A percentile compares a stretch with the other conserved stretches of the same genome.
These are phyloP conservation scores for Petrolisthes manimaculis DNA, from an alignment of 2,888 invertebrate species.

Conservation along the genomic window DNA sequence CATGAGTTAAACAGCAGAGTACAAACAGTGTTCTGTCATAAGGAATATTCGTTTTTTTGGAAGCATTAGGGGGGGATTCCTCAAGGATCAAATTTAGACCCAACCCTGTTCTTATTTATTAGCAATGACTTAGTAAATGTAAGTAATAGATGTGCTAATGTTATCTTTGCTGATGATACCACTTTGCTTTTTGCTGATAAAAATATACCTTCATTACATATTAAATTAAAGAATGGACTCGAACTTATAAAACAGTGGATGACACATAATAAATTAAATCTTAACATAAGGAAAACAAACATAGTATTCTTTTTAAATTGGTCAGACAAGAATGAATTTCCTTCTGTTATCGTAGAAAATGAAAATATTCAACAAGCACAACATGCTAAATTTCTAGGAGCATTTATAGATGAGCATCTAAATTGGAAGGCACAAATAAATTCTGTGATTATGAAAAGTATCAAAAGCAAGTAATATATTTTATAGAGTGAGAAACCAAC, in stretches of 20 bases:
- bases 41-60: neutral
- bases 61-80: neutral
- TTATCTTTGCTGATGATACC: constrained; percentile 7
- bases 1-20: neutral
- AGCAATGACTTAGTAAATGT: neutral
- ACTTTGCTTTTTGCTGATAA: neutral
- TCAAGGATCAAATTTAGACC: neutral
- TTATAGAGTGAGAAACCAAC: no score
- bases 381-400: neutral
- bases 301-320: neutral
- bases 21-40: neutral
- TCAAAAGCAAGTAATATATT: neutral
- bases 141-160: neutral
- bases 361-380: neutral
- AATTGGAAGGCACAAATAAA: neutral
- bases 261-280: constrained; percentile 1
- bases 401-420: neutral
- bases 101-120: neutral
- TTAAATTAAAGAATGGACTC: neutral
- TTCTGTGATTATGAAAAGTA: neutral
- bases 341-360: neutral
- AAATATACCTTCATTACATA: neutral
- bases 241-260: neutral
- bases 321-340: neutral
- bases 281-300: neutral